Evolutionary conservation across 1,140 invertebrate species (phyloP).

Genomic region (Ectropis grisescens): DNA sequence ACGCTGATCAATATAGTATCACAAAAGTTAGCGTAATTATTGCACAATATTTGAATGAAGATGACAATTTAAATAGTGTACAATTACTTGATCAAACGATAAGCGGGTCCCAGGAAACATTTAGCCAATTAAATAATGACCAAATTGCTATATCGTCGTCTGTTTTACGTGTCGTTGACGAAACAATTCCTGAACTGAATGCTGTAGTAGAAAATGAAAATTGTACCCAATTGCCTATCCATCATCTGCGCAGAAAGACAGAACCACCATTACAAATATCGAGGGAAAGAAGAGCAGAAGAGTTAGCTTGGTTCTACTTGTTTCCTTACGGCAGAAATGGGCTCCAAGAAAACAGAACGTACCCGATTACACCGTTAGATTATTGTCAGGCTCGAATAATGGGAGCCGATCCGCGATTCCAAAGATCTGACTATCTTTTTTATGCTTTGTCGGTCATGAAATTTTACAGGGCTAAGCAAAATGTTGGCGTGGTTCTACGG

Average conservation of each 20-base stretch:
- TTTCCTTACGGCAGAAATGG: conserved; percentile 48
- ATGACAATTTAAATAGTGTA: no score
- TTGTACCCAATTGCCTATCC: no score
- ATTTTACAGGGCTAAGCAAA: conserved; percentile 32
- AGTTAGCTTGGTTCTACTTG: conserved; percentile 41
- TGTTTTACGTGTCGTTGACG: conserved; percentile 7
- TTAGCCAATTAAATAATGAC: conserved; percentile 1
- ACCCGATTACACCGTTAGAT: conserved; percentile 39
- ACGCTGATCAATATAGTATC: conserved; percentile 11
- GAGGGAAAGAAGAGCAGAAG: conserved; percentile 36
- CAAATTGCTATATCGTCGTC: conserved; percentile 1
- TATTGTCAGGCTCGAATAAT: conserved; percentile 49
- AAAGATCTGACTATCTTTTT: conserved; percentile 47
- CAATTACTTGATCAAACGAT: no score
- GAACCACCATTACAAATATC: conserved; percentile 33
- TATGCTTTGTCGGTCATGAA: conserved; percentile 47
- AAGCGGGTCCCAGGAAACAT: conserved; percentile 1
- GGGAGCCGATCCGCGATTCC: conserved; percentile 27
- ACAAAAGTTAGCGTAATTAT: no score
- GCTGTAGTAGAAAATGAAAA: conserved; percentile 30
- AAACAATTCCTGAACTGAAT: conserved; percentile 22
- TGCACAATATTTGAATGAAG: no score
- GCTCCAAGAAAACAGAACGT: conserved; percentile 30
- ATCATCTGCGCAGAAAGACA: conserved; percentile 27
- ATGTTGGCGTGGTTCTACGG: conserved; percentile 13